Evolutionary conservation across 2,113 vertebrate species (phyloP).

Genomic region (Tretioscincus oriximinensis): DNA sequence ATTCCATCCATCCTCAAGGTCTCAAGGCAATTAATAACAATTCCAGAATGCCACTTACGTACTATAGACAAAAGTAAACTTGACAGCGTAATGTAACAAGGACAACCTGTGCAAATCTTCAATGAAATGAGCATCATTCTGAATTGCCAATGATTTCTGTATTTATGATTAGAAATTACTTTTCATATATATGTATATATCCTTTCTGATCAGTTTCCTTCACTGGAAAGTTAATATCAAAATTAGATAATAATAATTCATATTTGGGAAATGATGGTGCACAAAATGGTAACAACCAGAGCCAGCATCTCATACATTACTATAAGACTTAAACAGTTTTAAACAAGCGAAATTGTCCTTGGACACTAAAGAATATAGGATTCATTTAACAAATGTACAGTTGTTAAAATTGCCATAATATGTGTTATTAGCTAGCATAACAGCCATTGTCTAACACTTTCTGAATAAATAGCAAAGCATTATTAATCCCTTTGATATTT

Average conservation of each 20-base stretch:
- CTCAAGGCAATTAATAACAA: neutral
- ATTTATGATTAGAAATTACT: no score
- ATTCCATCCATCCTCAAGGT: no score
- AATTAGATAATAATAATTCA: neutral
- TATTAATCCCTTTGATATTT: conserved; percentile 20
- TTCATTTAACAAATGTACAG: neutral
- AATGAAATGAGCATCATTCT: neutral
- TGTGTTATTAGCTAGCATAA: neutral
- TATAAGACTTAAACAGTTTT: neutral
- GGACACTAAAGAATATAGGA: neutral
- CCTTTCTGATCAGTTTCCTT: neutral
- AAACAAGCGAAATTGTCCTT: neutral
- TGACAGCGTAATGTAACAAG: neutral
- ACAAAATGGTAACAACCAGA: fast-evolving
- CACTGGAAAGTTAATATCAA: neutral
- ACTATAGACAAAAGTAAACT: neutral
- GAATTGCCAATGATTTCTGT: neutral
- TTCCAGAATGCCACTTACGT: neutral
- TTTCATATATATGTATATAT: neutral
- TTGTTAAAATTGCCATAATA: neutral
- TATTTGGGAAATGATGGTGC: neutral
- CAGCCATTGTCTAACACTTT: conserved; percentile 6
- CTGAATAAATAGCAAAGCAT: conserved; percentile 2
- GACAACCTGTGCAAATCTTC: no score
- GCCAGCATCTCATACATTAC: neutral